Evolutionary conservation across 2,113 vertebrate species (phyloP).

Genomic region (Lucifuga dentata): DNA sequence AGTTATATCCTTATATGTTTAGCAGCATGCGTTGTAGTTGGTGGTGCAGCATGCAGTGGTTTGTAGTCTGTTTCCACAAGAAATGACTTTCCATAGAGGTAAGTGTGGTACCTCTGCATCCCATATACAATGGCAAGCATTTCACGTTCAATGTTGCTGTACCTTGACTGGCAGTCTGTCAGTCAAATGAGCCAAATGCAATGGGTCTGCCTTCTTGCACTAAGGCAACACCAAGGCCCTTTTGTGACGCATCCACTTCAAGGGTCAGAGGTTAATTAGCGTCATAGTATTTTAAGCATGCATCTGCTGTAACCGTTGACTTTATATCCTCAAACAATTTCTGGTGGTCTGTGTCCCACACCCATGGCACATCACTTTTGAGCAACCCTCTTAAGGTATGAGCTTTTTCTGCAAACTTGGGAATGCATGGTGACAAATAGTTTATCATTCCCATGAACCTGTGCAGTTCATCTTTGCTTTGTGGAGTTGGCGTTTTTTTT

Average conservation of each 20-base stretch:
- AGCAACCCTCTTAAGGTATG: constrained; percentile 13
- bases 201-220: constrained; percentile 9
- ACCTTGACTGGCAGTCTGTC: constrained; percentile 19
- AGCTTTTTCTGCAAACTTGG: constrained; percentile 18
- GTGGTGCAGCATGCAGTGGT: constrained; percentile 18
- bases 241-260: too few relatives aligned
- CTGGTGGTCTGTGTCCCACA: constrained; percentile 18
- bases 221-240: too few relatives aligned
- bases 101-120: constrained; percentile 18
- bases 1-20: constrained; percentile 26
- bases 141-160: too few relatives aligned
- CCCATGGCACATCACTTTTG: constrained; percentile 11
- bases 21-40: constrained; percentile 5
- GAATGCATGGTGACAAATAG: constrained; percentile 10
- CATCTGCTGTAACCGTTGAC: constrained; percentile 8
- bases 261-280: too few relatives aligned
- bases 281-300: constrained; percentile 20
- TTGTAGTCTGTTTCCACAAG: constrained; percentile 1
- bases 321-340: constrained; percentile 32
- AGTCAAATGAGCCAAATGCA: constrained; percentile 27
- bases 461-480: constrained; percentile 11
- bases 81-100: constrained; percentile 21
- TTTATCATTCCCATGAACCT: constrained; percentile 15
- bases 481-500: constrained; percentile 22
- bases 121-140: too few relatives aligned